Base-by-base conservation (phyloP, 2,888 invertebrate genomes). In the Criorhina ranunculi region DNA sequence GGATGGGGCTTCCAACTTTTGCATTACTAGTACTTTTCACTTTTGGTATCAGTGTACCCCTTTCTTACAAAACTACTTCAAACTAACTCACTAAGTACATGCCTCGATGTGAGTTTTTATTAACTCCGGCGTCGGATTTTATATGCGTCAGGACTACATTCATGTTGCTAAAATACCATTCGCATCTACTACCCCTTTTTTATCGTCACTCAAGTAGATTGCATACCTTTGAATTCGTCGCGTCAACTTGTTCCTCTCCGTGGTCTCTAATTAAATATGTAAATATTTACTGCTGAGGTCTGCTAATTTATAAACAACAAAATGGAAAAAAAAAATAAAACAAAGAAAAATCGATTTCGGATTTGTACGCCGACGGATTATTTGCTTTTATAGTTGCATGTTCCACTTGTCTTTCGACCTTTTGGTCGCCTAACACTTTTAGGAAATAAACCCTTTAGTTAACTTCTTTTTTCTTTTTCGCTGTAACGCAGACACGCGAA, bases 401-500 rank as follows among this genome's bases (percentile, higher is more conserved):
- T 78, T 37, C 73, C 42, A 69, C 33, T 73, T 69, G 57, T 64
- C 69, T 64, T 75, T 46, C 64, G 44, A 75, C 72, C 82, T 83
- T 73, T 78, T 62, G 62, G 82, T 73, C 78, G 37, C 78, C 70
- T 35, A 64, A 73, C 64, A 37, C 62, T 31, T 77, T 66, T 51
- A 59, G 67, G 44, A 77, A 82, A 51, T 59, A 59, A 76, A 66
- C 53, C 69, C 78, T 79, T 78, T 49, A 33, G 66, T 66, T 66
- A 67, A 64, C 19, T 79, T 53, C 15, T 8, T 64, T 35, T n/a
- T 31, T 15, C 12, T 73, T 75, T 57, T 75, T 69, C 37, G n/a
- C 8, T 42, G 29, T 12, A 44, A 87, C 78, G 76, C 87, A 91
- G 91, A 92, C 94, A 88, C 94, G 95, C 78, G 96, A 96, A 88